Evolutionary conservation across 2,888 invertebrate genomes (phyloP), one percentile per base, ranked within the genome.

Genomic region (Drosophila flavopinicola): DNA sequence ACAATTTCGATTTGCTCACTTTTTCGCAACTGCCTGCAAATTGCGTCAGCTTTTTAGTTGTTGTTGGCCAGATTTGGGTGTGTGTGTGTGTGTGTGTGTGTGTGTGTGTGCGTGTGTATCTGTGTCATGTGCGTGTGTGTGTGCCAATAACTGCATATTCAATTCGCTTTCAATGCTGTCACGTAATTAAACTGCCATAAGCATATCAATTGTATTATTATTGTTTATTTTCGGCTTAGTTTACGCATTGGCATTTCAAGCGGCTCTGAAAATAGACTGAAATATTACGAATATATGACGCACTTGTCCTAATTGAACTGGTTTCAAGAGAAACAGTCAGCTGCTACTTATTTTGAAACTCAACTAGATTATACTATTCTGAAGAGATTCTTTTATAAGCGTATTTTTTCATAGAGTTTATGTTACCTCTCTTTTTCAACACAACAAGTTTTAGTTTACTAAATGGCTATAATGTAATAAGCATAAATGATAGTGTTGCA

Each of bases 131-230:
- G 35, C 64, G 27, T 54, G 41, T 44, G 42, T 51, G 37, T 45
- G 29, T 60, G 68, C 44, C 48, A 58, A 76, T 70, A 77, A 75
- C 54, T 80, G 82, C 75, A 77, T 79, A 75, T 86, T 73, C 67
- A 78, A 78, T 83, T 76, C 68, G 64, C 66, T 69, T 78, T 66
- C 84, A 80, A 77, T 77, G 76, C 76, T 69, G 87, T 80, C 87
- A 86, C 87, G 82, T 86, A 84, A 83, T 86, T 85, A 80, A 86
- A 84, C 60, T 65, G 80, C 51, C 74, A 66, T 73, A 73, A 78
- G 76, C 66, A 70, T 67, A 73, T 65, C 51, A 69, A 78, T 59
- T 53, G 23, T 63, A 42, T 59, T 58, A 48, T 72, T 80, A 42
- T 61, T 52, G 29, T 11, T 66, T 41, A 37, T 66, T 61, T 65